A percentile compares a stretch with the other conserved stretches of the same genome.
These are phyloP conservation scores for Siniperca undulata DNA, from an alignment of 2,797 vertebrate genomes.

Conservation along the genomic window DNA sequence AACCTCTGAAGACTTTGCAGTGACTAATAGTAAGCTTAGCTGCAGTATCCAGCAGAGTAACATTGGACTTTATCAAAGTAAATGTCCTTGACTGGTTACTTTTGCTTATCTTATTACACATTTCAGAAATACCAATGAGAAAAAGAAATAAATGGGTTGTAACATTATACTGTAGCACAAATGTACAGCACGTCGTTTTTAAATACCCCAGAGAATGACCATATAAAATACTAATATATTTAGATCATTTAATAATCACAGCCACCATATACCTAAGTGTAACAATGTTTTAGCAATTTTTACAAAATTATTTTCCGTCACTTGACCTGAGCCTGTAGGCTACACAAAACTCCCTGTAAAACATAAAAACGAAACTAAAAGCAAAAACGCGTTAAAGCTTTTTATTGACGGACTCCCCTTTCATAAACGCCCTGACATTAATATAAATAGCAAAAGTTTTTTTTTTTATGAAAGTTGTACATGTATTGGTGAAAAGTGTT, in stretches of 20 bases:
- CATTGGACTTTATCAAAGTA: background rate
- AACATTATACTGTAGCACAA: too few species aligned
- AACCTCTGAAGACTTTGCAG: too few species aligned
- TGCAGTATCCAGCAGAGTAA: too few species aligned
- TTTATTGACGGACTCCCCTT: accelerated
- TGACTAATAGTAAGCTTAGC: too few species aligned
- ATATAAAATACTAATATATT: too few species aligned
- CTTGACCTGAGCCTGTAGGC: background rate
- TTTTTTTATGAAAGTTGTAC: accelerated
- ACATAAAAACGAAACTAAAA: slow-evolving; percentile 63
- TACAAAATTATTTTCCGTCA: accelerated
- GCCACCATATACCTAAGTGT: background rate
- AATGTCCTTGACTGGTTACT: background rate
- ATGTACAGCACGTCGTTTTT: background rate
- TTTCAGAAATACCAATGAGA: background rate
- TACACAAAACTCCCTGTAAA: background rate
- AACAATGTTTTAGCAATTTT: background rate
- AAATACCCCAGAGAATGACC: accelerated
- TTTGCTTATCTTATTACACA: background rate
- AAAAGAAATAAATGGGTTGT: background rate
- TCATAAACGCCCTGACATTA: accelerated
- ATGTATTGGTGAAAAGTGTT: too few species aligned
- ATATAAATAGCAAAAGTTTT: accelerated
- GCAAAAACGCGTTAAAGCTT: accelerated
- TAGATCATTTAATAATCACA: background rate